Percentiles rank a stretch among this genome's conserved stretches.
Conservation (phyloP, 2,888 invertebrate species). For the Drosophila prolongata region DNA sequence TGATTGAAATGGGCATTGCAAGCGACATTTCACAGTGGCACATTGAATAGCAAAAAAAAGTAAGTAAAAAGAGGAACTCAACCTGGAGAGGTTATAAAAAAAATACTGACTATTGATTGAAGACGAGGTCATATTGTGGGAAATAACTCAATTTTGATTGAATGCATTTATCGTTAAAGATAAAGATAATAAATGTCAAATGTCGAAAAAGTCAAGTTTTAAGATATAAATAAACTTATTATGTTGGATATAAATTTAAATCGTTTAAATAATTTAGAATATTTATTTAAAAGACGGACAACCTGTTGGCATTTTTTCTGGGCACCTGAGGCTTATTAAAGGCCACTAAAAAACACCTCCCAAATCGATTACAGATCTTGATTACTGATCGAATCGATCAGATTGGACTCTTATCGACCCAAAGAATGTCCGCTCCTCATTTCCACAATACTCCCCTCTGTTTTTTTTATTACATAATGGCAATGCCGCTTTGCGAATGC, state of each 20-base stretch:
- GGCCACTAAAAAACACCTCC: not conserved
- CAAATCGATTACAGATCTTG: not conserved
- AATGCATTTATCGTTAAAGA: not conserved
- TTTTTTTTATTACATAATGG: slow-evolving; percentile 17
- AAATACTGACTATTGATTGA: not conserved
- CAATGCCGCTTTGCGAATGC: slow-evolving; percentile 9
- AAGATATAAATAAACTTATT: too few species aligned
- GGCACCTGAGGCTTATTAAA: not conserved
- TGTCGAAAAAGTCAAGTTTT: too few species aligned
- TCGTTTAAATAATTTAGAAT: too few species aligned
- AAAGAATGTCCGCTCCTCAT: slow-evolving; percentile 18
- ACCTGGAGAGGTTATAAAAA: not conserved
- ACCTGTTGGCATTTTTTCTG: not conserved
- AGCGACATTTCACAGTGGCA: slow-evolving; percentile 47
- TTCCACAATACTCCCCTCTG: slow-evolving; percentile 17
- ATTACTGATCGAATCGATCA: slow-evolving; percentile 3
- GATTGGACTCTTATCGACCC: slow-evolving; percentile 1
- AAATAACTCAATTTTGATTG: slow-evolving; percentile 8
- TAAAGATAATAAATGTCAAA: not conserved
- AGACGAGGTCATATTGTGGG: slow-evolving; percentile 2
- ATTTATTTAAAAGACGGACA: too few species aligned
- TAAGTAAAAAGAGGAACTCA: not conserved
- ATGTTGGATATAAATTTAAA: too few species aligned
- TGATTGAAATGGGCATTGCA: slow-evolving; percentile 75
- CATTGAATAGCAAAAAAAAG: not conserved